A percentile compares a stretch with the other conserved stretches of the same genome.
Conservation (phyloP, 1,140 invertebrate genomes). For the Subanguina moxae region DNA sequence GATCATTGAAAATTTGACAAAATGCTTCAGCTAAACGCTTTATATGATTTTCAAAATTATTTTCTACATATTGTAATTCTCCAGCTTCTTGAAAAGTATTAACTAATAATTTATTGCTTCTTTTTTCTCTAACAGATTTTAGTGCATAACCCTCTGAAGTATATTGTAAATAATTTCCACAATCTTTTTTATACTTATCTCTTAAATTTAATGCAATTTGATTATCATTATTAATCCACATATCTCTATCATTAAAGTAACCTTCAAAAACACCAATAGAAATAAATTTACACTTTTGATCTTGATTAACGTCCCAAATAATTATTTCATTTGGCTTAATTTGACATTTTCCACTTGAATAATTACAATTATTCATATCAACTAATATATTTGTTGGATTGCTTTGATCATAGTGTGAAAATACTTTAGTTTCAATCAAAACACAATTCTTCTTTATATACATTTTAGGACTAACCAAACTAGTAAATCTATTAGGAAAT, state of each 20-base stretch:
- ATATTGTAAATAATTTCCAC: constrained; percentile 7
- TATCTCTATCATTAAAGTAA: neutral
- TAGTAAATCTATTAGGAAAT: too few relatives aligned
- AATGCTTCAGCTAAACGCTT: neutral
- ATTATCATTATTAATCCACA: neutral
- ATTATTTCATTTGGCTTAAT: constrained; percentile 11
- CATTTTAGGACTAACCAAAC: too few relatives aligned
- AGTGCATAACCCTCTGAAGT: constrained; percentile 31
- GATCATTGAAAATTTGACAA: constrained; percentile 16
- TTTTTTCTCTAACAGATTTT: constrained; percentile 25
- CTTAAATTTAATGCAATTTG: constrained; percentile 1
- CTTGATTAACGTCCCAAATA: constrained; percentile 7
- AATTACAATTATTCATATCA: constrained; percentile 16
- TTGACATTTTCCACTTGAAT: neutral
- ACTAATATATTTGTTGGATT: constrained; percentile 13
- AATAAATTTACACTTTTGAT: constrained; percentile 5
- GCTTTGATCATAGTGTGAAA: constrained; percentile 16
- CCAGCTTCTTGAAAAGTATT: neutral
- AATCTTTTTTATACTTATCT: constrained; percentile 21
- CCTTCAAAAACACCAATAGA: constrained; percentile 6
- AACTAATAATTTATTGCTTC: constrained; percentile 2
- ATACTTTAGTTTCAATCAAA: constrained; percentile 29
- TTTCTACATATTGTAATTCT: constrained; percentile 1
- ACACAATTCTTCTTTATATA: too few relatives aligned
- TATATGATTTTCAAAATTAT: neutral